These are phyloP conservation scores for Chrysochloris asiatica DNA, from an alignment of 2,113 vertebrate species.

Conservation along the genomic window DNA sequence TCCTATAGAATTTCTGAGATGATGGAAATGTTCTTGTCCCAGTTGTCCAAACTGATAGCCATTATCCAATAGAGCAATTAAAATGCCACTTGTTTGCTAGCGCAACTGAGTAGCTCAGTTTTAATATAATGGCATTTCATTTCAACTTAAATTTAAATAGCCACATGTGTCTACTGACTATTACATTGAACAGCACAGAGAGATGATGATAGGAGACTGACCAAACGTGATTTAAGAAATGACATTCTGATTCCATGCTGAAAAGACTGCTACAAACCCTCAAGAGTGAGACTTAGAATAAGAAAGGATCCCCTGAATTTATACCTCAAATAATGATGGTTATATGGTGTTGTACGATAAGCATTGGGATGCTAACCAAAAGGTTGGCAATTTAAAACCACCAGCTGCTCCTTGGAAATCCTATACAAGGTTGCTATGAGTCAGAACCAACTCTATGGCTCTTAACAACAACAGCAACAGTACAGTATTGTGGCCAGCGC, in stretches of 20 bases:
- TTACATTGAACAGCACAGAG: not conserved
- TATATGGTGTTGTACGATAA: too few species aligned
- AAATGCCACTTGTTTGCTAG: not conserved
- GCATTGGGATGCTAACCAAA: too few species aligned
- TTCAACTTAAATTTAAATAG: not conserved
- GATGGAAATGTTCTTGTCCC: not conserved
- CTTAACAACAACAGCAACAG: too few species aligned
- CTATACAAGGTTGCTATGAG: too few species aligned
- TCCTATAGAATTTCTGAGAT: not conserved
- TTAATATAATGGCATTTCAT: not conserved
- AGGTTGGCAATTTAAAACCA: too few species aligned
- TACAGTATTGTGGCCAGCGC: fast-evolving
- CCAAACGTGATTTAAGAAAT: not conserved
- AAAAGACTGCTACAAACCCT: not conserved
- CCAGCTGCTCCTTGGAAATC: too few species aligned
- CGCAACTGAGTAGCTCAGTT: not conserved
- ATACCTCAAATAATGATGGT: fast-evolving
- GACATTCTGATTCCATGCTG: not conserved
- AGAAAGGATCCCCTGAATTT: not conserved
- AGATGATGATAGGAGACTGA: not conserved
- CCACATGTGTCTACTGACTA: not conserved
- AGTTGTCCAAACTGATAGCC: not conserved
- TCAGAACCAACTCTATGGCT: too few species aligned
- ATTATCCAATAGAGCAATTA: not conserved
- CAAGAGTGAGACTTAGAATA: not conserved